Percentiles rank a stretch among this genome's conserved stretches.
Evolutionary conservation across 1,140 invertebrate species (phyloP).

Genomic region (Hypsibius dujardini): DNA sequence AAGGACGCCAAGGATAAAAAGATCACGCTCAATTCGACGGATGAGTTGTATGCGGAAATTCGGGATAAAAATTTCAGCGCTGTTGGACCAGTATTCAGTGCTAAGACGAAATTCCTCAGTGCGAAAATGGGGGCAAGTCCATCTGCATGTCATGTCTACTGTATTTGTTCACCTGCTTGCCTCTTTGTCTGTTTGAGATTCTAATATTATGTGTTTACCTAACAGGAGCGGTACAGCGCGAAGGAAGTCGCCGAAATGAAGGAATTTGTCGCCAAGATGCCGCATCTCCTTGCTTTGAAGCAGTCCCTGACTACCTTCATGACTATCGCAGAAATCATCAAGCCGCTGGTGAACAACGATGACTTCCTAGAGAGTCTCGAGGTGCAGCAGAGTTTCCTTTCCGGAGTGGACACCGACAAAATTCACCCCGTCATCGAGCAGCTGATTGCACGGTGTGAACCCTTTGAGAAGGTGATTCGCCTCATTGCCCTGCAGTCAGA

Average conservation of each 20-base stretch:
- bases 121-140: neutral
- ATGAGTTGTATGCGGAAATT: slow-evolving; percentile 66
- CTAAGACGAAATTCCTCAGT: slow-evolving; percentile 46
- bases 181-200: no score
- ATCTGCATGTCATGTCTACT: no score
- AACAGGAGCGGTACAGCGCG: slow-evolving; percentile 52
- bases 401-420: slow-evolving; percentile 75
- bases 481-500: slow-evolving; percentile 73
- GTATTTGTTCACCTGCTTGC: no score
- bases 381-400: slow-evolving; percentile 65
- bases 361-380: slow-evolving; percentile 47
- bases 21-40: slow-evolving; percentile 69
- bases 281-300: slow-evolving; percentile 69
- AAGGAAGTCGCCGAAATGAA: slow-evolving; percentile 83
- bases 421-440: slow-evolving; percentile 72
- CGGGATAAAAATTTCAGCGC: slow-evolving; percentile 85
- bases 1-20: slow-evolving; percentile 45
- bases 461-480: slow-evolving; percentile 58
- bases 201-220: no score
- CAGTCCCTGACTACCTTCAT: slow-evolving; percentile 48
- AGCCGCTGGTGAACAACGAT: slow-evolving; percentile 47
- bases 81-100: slow-evolving; percentile 62
- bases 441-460: slow-evolving; percentile 61
- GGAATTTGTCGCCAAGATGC: slow-evolving; percentile 71
- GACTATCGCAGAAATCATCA: slow-evolving; percentile 52